phyloP scores from a whole-genome alignment of 2,888 invertebrate genomes.

The Malacosoma neustria region DNA sequence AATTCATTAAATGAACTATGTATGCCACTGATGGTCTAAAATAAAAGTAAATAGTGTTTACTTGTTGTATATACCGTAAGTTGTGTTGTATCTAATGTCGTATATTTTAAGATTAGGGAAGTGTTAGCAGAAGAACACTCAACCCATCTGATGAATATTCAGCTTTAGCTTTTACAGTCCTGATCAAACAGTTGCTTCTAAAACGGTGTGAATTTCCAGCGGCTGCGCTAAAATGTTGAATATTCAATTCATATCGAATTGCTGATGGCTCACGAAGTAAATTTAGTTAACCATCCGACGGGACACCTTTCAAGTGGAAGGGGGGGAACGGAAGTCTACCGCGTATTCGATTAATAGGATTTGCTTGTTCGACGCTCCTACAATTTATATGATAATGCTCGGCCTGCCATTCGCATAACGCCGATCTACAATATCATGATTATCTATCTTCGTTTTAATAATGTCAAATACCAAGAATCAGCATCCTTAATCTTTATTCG shows the following conservation, averaged over 20 bases:
- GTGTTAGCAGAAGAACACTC: no score
- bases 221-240: conserved; percentile 20
- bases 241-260: conserved; percentile 29
- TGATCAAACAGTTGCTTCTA: conserved; percentile 11
- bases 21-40: no score
- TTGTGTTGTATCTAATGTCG: no score
- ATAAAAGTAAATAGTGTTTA: no score
- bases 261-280: conserved; percentile 20
- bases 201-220: conserved; percentile 14
- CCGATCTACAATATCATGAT: no score
- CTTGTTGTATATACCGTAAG: no score
- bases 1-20: no score
- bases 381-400: conserved; percentile 17
- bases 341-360: conserved; percentile 23
- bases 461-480: no score
- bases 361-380: conserved; percentile 13
- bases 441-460: no score
- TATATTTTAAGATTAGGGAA: no score
- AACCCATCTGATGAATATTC: neutral
- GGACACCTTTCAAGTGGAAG: conserved; percentile 26
- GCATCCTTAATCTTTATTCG: no score
- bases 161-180: conserved; percentile 7
- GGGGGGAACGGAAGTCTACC: conserved; percentile 16
- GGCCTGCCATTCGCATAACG: no score
- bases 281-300: conserved; percentile 26